Evolutionary conservation across 1,140 invertebrate species (phyloP).

Genomic region (Pteromalus puparum): DNA sequence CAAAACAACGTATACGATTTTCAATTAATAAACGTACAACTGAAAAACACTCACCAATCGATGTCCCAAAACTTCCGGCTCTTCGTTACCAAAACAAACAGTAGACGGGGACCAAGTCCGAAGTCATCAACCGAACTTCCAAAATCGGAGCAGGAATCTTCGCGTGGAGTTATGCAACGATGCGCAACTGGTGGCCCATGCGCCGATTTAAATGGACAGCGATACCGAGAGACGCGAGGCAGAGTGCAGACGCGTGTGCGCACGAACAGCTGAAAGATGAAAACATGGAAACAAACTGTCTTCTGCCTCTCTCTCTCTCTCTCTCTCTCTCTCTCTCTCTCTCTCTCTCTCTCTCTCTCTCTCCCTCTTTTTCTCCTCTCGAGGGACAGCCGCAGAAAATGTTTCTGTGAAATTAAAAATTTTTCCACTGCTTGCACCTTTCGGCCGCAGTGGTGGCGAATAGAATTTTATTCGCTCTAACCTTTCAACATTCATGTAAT

Average conservation of each 20-base stretch:
- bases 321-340: too few relatives aligned
- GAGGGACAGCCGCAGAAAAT: neutral
- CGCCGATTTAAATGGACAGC: neutral
- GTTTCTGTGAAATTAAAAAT: neutral
- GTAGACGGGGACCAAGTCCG: too few relatives aligned
- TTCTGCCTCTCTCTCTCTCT: neutral
- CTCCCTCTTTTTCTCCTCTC: neutral
- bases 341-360: neutral
- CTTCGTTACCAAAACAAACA: too few relatives aligned
- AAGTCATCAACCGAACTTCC: too few relatives aligned
- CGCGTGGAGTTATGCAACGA: too few relatives aligned
- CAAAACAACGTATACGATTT: too few relatives aligned
- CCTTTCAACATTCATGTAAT: neutral
- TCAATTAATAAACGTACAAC: too few relatives aligned
- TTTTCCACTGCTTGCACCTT: neutral
- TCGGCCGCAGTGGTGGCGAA: too few relatives aligned
- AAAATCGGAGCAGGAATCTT: too few relatives aligned
- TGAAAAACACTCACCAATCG: too few relatives aligned
- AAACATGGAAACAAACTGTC: neutral
- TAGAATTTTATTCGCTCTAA: too few relatives aligned
- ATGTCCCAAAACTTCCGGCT: too few relatives aligned
- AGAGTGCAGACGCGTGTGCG: neutral
- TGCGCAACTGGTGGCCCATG: neutral
- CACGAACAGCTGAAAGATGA: conserved; percentile 38
- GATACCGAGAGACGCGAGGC: neutral